Base-by-base conservation (phyloP, 2,888 invertebrate genomes). In the Nebria brevicollis region DNA sequence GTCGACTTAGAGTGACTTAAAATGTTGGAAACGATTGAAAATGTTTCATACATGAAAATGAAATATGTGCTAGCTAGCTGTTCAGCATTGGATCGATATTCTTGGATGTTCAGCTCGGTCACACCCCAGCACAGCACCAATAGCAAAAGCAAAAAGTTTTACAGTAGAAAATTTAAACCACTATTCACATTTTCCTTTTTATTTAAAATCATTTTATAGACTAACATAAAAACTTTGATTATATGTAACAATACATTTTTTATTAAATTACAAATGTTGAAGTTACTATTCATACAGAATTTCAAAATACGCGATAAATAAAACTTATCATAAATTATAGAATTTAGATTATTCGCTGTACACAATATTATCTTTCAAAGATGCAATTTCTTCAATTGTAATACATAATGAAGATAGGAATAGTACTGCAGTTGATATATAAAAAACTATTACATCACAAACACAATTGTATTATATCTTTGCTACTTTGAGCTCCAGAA, bases 41-140 rank as follows among this genome's bases (percentile, higher is more conserved):
- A 73, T 42, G 2, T 73, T 66, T 25, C 64, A 64, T 54, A 70
- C 26, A 13, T 34, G 34, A 34, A 34, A 34, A 70, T 43, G 54
- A 54, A 54, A 54, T 54, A 8, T 54, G 54, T 54, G 54, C 70
- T 77, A 70, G 70, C 42, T 43, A 72, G 15, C 41, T 10, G 43
- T 25, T 64, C 70, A 26, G 26, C 64, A 10, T 0, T 72, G 77
- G 77, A 77, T 77, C 77, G 72, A 77, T 77, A 77, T 72, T 15
- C 64, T 64, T 72, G 77, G 72, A 77, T 77, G 70, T 15, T n/a
- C 54, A 54, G 54, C 70, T 42, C 72, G 10, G 72, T 72, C 77
- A 77, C 77, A 72, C 77, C 77, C 77, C 25, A 70, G 11, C 70
- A 70, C 34, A 34, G 34, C 34, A 34, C 34, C 34, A 34, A 5